These are phyloP conservation scores for Pogonomyrmex barbatus DNA, from an alignment of 1,140 invertebrate species.

Conservation along the genomic window DNA sequence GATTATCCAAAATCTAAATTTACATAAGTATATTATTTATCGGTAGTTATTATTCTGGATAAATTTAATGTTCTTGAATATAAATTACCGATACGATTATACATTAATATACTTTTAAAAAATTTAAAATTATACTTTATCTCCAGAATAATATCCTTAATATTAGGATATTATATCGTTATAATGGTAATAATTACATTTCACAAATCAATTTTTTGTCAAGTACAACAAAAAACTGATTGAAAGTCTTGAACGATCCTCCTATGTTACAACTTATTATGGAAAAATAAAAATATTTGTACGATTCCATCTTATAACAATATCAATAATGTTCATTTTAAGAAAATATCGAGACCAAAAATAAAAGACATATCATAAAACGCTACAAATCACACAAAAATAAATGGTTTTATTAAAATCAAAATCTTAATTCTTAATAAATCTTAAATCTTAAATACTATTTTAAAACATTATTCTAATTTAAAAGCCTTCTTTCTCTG, in stretches of 20 bases:
- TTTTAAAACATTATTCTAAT: neutral
- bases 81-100: neutral
- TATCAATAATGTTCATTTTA: neutral
- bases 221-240: too few species aligned
- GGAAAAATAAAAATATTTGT: too few species aligned
- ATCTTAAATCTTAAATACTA: neutral
- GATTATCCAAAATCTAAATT: neutral
- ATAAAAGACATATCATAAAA: neutral
- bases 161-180: neutral
- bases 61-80: neutral
- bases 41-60: neutral
- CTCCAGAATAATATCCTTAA: neutral
- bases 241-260: too few species aligned
- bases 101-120: neutral
- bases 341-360: constrained; percentile 18
- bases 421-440: constrained; percentile 4
- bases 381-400: neutral
- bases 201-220: too few species aligned
- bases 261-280: neutral
- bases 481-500: neutral
- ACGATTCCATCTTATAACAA: neutral
- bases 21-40: neutral
- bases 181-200: neutral
- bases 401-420: neutral
- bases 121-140: neutral